Conservation (phyloP, 2,888 invertebrate genomes). For the Nephrotoma appendiculata region DNA sequence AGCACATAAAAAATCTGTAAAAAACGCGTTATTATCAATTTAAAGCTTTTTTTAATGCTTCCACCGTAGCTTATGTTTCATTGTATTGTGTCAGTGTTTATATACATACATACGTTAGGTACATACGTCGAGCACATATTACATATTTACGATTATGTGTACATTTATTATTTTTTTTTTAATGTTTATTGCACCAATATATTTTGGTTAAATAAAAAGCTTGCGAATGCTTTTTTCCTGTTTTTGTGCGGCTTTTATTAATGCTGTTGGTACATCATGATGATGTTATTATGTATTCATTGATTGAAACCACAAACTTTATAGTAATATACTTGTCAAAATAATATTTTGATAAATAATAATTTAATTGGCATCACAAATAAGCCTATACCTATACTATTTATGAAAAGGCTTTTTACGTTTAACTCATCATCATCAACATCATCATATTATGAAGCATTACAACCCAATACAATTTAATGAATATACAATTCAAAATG, state of each 20-base stretch:
- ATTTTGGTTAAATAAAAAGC: neutral
- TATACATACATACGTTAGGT: neutral
- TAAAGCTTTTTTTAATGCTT: neutral
- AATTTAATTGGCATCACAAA: neutral
- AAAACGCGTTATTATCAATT: neutral
- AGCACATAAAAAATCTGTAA: neutral
- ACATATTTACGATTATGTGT: neutral
- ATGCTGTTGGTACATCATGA: neutral
- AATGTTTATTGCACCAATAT: neutral
- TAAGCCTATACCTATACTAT: neutral
- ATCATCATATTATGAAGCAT: neutral
- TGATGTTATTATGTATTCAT: neutral
- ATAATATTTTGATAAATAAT: neutral
- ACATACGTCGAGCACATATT: neutral
- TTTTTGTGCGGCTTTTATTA: neutral
- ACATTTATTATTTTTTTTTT: neutral
- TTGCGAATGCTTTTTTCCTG: neutral
- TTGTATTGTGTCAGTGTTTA: neutral
- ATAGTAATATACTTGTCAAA: neutral
- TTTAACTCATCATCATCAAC: neutral
- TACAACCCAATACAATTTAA: neutral
- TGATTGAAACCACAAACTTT: neutral
- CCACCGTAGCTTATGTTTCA: neutral
- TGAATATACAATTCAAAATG: neutral
- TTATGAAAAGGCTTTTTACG: neutral